Conservation (phyloP, 1,140 invertebrate species). For the Mesaphorura yosii region DNA sequence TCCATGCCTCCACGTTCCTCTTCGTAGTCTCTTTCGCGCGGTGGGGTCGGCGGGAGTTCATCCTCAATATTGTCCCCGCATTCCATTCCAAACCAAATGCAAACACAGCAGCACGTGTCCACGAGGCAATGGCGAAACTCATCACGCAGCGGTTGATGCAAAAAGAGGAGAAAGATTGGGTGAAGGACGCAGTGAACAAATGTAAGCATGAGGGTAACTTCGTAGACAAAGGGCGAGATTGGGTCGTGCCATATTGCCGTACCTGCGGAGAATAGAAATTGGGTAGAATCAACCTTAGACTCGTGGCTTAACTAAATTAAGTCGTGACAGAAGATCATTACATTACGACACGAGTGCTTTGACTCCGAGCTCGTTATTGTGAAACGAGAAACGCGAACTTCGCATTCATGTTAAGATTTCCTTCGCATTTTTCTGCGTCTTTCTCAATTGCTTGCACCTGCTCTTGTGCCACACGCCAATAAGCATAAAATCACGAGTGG, state of each 20-base stretch:
- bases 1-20: not conserved
- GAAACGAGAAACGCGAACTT: too few species aligned
- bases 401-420: too few species aligned
- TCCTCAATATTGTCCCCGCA: conserved; percentile 8
- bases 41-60: not conserved
- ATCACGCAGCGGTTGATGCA: conserved; percentile 44
- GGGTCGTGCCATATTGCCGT: conserved; percentile 33
- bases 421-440: too few species aligned
- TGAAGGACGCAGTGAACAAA: conserved; percentile 78
- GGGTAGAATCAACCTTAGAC: too few species aligned
- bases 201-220: conserved; percentile 69
- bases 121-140: conserved; percentile 21
- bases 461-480: too few species aligned
- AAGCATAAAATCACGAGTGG: too few species aligned
- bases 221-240: conserved; percentile 30
- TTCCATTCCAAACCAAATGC: conserved; percentile 24
- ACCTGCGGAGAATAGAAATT: conserved; percentile 17
- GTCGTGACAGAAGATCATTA: too few species aligned
- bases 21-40: conserved; percentile 1
- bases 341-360: too few species aligned
- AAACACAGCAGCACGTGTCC: conserved; percentile 30
- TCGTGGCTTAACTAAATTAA: too few species aligned
- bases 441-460: too few species aligned
- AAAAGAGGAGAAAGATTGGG: conserved; percentile 62
- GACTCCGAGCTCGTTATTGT: too few species aligned